A percentile compares a stretch with the other conserved stretches of the same genome.
Conservation (phyloP, 2,113 vertebrate species). For the Cebus imitator region DNA sequence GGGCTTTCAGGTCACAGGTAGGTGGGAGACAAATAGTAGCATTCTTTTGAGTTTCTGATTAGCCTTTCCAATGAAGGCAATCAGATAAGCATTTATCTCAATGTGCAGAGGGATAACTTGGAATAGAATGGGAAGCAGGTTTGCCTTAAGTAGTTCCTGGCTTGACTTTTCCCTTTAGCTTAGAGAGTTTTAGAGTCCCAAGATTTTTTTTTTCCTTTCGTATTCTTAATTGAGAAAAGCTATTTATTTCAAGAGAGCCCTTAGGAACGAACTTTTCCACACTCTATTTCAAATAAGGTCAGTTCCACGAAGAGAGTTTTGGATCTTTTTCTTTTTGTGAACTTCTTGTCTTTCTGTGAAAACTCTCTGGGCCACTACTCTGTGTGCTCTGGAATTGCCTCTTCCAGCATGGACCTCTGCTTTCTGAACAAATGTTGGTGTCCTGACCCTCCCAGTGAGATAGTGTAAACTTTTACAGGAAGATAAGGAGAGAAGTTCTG, state of each 20-base stretch:
- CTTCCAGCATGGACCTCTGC: background rate
- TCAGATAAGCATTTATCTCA: too few relatives aligned
- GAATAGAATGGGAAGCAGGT: too few relatives aligned
- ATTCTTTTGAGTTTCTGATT: too few relatives aligned
- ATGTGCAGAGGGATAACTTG: too few relatives aligned
- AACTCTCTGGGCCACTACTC: background rate
- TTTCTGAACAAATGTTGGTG: background rate
- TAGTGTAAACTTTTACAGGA: background rate
- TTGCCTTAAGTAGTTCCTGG: too few relatives aligned
- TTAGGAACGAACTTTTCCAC: background rate
- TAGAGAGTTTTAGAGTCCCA: too few relatives aligned
- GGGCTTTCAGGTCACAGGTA: too few relatives aligned
- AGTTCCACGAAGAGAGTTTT: background rate
- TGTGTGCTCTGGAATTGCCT: background rate
- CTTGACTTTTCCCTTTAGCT: too few relatives aligned
- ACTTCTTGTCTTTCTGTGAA: background rate
- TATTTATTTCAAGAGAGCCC: background rate
- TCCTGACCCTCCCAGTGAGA: rapidly evolving
- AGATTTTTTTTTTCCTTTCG: too few relatives aligned
- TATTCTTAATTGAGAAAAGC: background rate
- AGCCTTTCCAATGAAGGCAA: too few relatives aligned
- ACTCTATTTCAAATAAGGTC: background rate
- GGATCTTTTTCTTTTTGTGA: background rate
- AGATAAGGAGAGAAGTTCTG: rapidly evolving
- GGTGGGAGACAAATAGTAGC: too few relatives aligned